A percentile compares a stretch with the other conserved stretches of the same genome.
These are phyloP conservation scores for Epicauta chinensis DNA, from an alignment of 1,140 invertebrate genomes.

Conservation along the genomic window DNA sequence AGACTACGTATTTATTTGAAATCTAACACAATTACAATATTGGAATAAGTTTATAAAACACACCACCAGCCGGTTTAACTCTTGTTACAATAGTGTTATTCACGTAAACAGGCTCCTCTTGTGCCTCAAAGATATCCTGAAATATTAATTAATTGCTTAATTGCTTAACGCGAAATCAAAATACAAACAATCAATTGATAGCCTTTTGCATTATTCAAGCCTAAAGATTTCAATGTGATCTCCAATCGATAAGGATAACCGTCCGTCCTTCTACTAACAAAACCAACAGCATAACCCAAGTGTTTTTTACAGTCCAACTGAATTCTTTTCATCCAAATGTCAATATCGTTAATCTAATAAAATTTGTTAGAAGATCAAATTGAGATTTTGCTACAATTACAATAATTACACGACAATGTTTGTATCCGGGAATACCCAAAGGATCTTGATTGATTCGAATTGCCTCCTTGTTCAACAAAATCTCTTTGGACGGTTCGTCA, in stretches of 20 bases:
- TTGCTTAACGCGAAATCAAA: slow-evolving; percentile 2
- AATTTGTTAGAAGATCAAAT: not conserved
- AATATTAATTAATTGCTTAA: slow-evolving; percentile 14
- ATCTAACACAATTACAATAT: too few relatives aligned
- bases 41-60: too few relatives aligned
- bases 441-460: slow-evolving; percentile 82
- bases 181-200: slow-evolving; percentile 18
- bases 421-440: slow-evolving; percentile 45
- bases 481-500: slow-evolving; percentile 60
- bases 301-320: slow-evolving; percentile 34
- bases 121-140: slow-evolving; percentile 22
- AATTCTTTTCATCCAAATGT: slow-evolving; percentile 45
- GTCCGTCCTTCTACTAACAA: slow-evolving; percentile 51
- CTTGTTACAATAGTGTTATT: slow-evolving; percentile 4
- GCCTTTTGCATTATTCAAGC: slow-evolving; percentile 38
- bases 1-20: too few relatives aligned
- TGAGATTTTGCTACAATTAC: too few relatives aligned
- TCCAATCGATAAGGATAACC: slow-evolving; percentile 49
- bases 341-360: slow-evolving; percentile 41
- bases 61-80: slow-evolving; percentile 13
- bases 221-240: slow-evolving; percentile 46
- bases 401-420: slow-evolving; percentile 20
- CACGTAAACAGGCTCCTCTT: slow-evolving; percentile 8
- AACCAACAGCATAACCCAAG: slow-evolving; percentile 48
- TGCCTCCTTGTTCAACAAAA: slow-evolving; percentile 66